Evolutionary conservation across 1,140 invertebrate genomes (phyloP).

Genomic region (Coptotermes formosanus): DNA sequence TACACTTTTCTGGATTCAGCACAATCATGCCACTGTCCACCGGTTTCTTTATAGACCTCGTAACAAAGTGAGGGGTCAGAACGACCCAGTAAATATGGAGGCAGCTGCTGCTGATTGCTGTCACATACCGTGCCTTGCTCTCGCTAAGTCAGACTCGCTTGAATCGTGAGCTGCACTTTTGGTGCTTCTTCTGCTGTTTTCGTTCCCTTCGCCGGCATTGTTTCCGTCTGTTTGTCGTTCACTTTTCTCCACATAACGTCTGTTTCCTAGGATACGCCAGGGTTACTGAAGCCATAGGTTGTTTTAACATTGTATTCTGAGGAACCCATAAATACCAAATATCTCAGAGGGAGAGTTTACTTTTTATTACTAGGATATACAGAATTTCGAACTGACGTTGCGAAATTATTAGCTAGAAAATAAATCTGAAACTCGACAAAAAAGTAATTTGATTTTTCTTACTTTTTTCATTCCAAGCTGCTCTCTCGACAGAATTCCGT

Average conservation of each 20-base stretch:
- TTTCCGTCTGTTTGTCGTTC: slow-evolving; percentile 14
- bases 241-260: neutral
- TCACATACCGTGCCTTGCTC: neutral
- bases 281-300: neutral
- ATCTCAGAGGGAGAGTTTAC: neutral
- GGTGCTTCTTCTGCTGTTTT: neutral
- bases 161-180: neutral
- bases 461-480: neutral
- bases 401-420: neutral
- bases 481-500: too few relatives aligned
- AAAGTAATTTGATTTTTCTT: neutral
- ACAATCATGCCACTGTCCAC: too few relatives aligned
- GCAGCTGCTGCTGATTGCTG: neutral
- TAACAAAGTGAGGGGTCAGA: too few relatives aligned
- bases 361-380: neutral
- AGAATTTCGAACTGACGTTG: neutral
- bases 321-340: neutral
- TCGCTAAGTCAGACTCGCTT: neutral
- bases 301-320: slow-evolving; percentile 13
- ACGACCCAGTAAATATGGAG: too few relatives aligned
- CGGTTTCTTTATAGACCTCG: too few relatives aligned
- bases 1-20: too few relatives aligned
- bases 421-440: neutral
- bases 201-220: neutral
- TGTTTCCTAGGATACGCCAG: neutral